Conservation (phyloP, 2,113 vertebrate species). For the Cololabis saira region DNA sequence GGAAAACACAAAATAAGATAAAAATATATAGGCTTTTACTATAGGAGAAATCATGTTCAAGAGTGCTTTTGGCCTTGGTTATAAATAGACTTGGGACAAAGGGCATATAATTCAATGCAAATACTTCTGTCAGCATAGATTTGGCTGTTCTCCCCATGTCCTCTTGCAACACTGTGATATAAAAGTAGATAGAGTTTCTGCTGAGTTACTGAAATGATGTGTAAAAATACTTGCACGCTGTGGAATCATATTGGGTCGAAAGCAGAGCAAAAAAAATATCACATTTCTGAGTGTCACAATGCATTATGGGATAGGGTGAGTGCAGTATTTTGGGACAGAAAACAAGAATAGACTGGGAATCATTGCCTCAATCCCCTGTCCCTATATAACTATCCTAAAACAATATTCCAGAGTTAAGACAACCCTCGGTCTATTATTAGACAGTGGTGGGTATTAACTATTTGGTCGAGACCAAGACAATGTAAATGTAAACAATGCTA, state of each 20-base stretch:
- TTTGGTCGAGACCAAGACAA: no score
- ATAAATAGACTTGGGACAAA: slow-evolving; percentile 58
- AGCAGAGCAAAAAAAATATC: slow-evolving; percentile 4
- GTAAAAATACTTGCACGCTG: slow-evolving; percentile 42
- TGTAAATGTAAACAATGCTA: no score
- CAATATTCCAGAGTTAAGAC: no score
- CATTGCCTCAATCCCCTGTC: no score
- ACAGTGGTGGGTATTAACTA: no score
- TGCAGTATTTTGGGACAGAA: slow-evolving; percentile 19
- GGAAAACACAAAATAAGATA: slow-evolving; percentile 5
- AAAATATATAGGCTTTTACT: slow-evolving; percentile 15
- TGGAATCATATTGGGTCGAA: slow-evolving; percentile 18
- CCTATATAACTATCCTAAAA: no score
- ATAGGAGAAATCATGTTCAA: slow-evolving; percentile 15
- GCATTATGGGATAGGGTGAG: slow-evolving; percentile 11
- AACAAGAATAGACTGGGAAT: not conserved
- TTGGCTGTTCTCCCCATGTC: not conserved
- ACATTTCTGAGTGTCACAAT: slow-evolving; percentile 19
- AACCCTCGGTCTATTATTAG: no score
- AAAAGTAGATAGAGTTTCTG: slow-evolving; percentile 22
- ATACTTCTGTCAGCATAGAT: slow-evolving; percentile 51
- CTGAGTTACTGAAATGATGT: slow-evolving; percentile 33
- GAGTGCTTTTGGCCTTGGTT: slow-evolving; percentile 27
- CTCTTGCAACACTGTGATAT: slow-evolving; percentile 16
- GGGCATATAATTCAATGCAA: slow-evolving; percentile 54